Evolutionary conservation across 30 jellyfish, hydroid and myxozoan genomes (phyloP), one percentile per base, ranked within the genome.

Genomic region (Pelagia noctiluca): DNA sequence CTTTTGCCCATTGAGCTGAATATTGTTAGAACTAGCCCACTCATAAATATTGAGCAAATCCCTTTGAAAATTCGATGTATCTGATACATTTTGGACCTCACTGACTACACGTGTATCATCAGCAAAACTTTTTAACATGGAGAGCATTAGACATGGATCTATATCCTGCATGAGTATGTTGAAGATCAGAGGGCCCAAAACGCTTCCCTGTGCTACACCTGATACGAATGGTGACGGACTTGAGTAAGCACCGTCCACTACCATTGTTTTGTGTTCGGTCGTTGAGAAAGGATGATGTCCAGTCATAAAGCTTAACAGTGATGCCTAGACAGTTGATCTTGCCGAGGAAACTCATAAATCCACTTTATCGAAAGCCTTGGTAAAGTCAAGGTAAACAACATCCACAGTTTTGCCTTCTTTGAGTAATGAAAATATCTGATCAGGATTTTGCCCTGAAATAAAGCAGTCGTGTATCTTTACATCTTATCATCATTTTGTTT

Each of bases 81-180:
- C n/a, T n/a, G n/a, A n/a, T n/a, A n/a, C n/a, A n/a, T n/a, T n/a
- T n/a, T n/a, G n/a, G n/a, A n/a, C n/a, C n/a, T n/a, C n/a, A n/a
- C n/a, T 42, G 57, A 42, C 57, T 42, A 42, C 8, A 42, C 57
- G 57, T 42, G 57, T 42, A 42, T 42, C 57, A 42, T 42, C 57
- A 42, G 57, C 12, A 42, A 42, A 42, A 42, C 16, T 8, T 42
- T 42, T 42, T 42, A 42, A 42, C 57, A 42, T 42, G 57, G 57
- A 42, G 57, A 5, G 16, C 57, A 42, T 42, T 42, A 42, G 57
- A 42, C 57, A 42, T 42, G 8, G 57, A 42, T 42, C 57, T 16
- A 42, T 42, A 16, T 42, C 16, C 57, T 42, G 57, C 57, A 42
- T 42, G 57, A 42, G 57, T 42, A 42, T 42, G 57, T 5, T 42